phyloP scores from a whole-genome alignment of 2,113 vertebrate species.

The Gila orcuttii region DNA sequence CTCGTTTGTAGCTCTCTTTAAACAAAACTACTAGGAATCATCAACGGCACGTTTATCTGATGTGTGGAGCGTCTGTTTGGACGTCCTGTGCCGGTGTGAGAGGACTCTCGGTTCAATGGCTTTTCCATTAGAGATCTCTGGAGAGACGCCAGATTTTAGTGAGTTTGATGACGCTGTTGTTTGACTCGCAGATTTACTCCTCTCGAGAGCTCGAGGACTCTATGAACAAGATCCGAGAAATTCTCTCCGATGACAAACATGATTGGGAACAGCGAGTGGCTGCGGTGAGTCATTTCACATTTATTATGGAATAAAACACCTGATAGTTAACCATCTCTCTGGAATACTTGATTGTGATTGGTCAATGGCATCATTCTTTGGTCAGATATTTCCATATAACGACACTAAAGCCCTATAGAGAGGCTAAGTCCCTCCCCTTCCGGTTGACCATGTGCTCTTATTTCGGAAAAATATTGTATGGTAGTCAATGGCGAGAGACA shows the following conservation, averaged over 20 bases:
- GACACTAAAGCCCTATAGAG: background rate
- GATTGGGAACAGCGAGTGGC: constrained; percentile 95
- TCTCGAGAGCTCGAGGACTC: constrained; percentile 95
- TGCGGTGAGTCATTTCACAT: constrained; percentile 75
- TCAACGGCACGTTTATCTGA: background rate
- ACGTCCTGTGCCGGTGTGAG: no score
- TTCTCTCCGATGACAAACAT: constrained; percentile 92
- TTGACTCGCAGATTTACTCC: constrained; percentile 85
- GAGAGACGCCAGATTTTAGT: background rate
- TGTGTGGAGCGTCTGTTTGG: background rate
- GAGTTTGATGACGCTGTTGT: background rate
- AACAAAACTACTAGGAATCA: no score
- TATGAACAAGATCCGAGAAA: constrained; percentile 92
- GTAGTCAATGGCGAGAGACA: no score
- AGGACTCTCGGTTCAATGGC: background rate
- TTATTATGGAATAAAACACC: background rate
- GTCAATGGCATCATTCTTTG: background rate
- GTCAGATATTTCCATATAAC: background rate
- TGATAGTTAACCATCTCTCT: background rate
- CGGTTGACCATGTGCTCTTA: no score
- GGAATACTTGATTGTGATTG: background rate
- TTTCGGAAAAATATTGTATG: no score
- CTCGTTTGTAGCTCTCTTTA: no score
- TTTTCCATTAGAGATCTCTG: constrained; percentile 16
- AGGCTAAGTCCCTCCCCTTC: no score